A percentile compares a stretch with the other conserved stretches of the same genome.
phyloP scores from a whole-genome alignment of 2,797 vertebrate species.

The Notolepis coatsorum region DNA sequence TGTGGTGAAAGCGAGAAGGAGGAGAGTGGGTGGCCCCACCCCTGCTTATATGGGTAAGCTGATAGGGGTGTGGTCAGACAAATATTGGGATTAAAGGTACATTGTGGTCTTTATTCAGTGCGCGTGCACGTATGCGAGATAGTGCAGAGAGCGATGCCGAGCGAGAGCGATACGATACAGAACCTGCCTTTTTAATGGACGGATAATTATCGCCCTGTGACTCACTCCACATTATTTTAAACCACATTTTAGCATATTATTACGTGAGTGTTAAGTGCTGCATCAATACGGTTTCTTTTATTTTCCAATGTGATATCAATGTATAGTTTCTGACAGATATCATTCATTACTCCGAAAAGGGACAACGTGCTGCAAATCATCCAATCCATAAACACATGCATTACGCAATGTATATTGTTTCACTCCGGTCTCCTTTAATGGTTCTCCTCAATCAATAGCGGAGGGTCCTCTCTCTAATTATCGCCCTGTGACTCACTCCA shows the following conservation, averaged over 20 bases:
- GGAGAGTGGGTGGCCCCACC: too few species aligned
- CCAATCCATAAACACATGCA: conserved; percentile 60
- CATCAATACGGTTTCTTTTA: not conserved
- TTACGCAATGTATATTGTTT: conserved; percentile 61
- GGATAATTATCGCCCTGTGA: conserved; percentile 40
- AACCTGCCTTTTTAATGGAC: conserved; percentile 34
- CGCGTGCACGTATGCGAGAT: too few species aligned
- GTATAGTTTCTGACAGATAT: too few species aligned
- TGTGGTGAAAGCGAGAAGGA: too few species aligned
- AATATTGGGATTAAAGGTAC: too few species aligned
- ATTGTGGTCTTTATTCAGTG: too few species aligned
- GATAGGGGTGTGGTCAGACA: too few species aligned
- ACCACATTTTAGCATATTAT: conserved; percentile 34
- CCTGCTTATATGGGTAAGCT: too few species aligned
- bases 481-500: conserved; percentile 30
- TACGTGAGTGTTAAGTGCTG: conserved; percentile 30
- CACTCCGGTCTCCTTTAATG: conserved; percentile 67
- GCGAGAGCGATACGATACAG: too few species aligned
- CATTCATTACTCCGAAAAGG: conserved; percentile 70
- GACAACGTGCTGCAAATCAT: conserved; percentile 62
- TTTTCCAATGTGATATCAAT: conserved; percentile 5
- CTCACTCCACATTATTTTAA: conserved; percentile 34
- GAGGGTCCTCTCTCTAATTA: conserved; percentile 65
- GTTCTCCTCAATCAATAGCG: conserved; percentile 76
- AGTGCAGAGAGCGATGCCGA: too few species aligned